Evolutionary conservation across 2,113 vertebrate species (phyloP).

Genomic region (Hypanus sabinus): DNA sequence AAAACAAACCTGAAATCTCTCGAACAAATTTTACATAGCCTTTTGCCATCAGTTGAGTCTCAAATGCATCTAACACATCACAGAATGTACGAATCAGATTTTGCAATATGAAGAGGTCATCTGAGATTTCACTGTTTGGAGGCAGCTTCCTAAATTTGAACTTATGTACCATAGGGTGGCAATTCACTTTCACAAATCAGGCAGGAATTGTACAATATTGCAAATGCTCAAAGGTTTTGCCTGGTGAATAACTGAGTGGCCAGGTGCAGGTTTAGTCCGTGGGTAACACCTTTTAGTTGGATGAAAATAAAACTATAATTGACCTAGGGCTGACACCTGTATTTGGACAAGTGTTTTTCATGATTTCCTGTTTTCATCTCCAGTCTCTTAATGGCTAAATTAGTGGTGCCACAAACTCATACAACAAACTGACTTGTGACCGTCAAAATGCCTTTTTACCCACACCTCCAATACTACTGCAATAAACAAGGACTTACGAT

Average conservation of each 20-base stretch:
- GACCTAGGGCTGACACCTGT: background rate
- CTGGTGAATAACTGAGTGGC: background rate
- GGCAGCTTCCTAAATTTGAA: background rate
- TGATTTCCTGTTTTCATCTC: background rate
- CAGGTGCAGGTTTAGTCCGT: background rate
- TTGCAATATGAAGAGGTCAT: background rate
- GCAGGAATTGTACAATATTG: background rate
- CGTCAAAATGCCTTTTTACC: background rate
- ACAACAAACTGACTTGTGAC: background rate
- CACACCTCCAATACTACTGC: background rate
- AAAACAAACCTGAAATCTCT: background rate
- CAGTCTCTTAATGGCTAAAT: background rate
- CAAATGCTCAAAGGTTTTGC: background rate
- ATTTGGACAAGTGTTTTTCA: background rate
- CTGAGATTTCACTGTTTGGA: background rate
- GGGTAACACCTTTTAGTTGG: background rate
- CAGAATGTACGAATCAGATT: background rate
- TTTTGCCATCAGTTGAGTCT: background rate
- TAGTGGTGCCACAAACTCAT: background rate
- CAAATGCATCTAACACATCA: background rate
- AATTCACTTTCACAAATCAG: background rate
- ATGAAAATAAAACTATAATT: background rate
- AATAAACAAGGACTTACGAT: background rate
- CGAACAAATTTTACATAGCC: background rate
- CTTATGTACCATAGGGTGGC: background rate